Base-by-base conservation (phyloP, 2,113 vertebrate genomes). In the Fregata magnificens region DNA sequence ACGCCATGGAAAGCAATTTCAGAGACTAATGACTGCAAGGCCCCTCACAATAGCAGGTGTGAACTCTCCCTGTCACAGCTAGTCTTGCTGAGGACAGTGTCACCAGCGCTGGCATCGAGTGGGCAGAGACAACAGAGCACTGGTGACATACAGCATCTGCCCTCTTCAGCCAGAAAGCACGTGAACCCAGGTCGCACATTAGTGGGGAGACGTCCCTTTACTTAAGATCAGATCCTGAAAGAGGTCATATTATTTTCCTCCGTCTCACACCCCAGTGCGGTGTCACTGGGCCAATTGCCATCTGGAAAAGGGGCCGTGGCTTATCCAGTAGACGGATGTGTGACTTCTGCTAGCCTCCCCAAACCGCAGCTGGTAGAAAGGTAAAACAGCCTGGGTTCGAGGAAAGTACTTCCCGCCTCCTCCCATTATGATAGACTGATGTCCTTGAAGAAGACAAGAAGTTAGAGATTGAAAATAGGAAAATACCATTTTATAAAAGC, bases 1-100 rank as follows among this genome's bases (percentile, higher is more conserved):
- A 90, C 71, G 40, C 78, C 59, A 25, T 5, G 26, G 88, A 94
- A 97, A 95, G 83, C 94, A 95, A 96, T 95, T 94, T 91, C 7
- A 3, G 79, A 90, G 74, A 56, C 83, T 92, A 91, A 96, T 93
- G 90, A 65, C 70, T 88, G 73, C 90, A 84, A 88, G 83, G 34
- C 25, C 47, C 34, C 59, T 88, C 66, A 87, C 95, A 96, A 85
- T 82, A 88, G 80, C 76, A 58, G 82, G n/a, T 34, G 40, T 88
- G 86, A 93, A 20, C 81, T 86, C 55, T 90, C n/a, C 17, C 15
- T 82, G 17, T 70, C 26, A 15, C 20, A 77, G 50, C 56, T 42
- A 24, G 47, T 17, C 77, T 31, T 34, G 61, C 72, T 71, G 70
- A 45, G 70, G 88, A 78, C 25, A 10, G 42, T 7, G 11, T 80